Base-by-base conservation (phyloP, 2,888 invertebrate species). In the Dasypolia templi region DNA sequence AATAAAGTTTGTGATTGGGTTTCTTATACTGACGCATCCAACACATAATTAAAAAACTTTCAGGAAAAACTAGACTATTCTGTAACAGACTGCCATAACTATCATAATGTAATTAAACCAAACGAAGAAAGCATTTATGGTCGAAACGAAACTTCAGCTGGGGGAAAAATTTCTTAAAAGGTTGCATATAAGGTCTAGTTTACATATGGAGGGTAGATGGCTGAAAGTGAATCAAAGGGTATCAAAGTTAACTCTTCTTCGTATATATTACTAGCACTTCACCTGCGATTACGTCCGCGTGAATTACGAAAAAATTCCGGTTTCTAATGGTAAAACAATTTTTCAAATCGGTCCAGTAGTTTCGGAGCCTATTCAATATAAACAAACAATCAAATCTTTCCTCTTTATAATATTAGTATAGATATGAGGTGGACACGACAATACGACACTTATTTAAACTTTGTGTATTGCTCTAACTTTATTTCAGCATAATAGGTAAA, bases 41-140 rank as follows among this genome's bases (percentile, higher is more conserved):
- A 75, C 77, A 72, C 62, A 75, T 71, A 77, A 83, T 80, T 85
- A 84, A 77, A 66, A 75, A 82, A 80, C 73, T 82, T 80, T 68
- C 56, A 62, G 62, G 77, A 72, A 75, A 75, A 72, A 55, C 70
- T 78, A 79, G 51, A 71, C 56, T 73, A 78, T 75, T 84, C 72
- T 71, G 67, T 64, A 64, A 63, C 82, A 82, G 75, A 68, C 72
- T 62, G 67, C 0, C 68, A 75, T 72, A 82, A 73, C 77, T 77
- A 77, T 83, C 75, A 80, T 85, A 80, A 85, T 77, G 85, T 80
- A 85, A 84, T 84, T 85, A 80, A 83, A 79, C 73, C 75, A 70
- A 69, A 72, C 51, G 85, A 70, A 72, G 64, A 82, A 74, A 67
- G 69, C 68, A 71, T 75, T 84, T 79, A 75, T 85, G 85, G 72